phyloP scores from a whole-genome alignment of 2,797 vertebrate species.

The Myioborus miniatus region DNA sequence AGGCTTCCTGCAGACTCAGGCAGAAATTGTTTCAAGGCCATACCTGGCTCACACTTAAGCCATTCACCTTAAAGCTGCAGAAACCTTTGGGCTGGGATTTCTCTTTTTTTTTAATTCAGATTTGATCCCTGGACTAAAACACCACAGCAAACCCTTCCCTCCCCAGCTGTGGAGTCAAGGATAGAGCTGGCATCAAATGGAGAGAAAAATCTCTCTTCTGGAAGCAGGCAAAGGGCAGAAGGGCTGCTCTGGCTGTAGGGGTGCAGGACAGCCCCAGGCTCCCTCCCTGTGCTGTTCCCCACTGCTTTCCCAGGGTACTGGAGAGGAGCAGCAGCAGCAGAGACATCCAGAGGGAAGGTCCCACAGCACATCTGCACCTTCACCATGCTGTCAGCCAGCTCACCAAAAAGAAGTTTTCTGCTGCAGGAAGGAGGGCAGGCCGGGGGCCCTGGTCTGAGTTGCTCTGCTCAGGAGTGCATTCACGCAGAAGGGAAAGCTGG shows the following conservation, averaged over 20 bases:
- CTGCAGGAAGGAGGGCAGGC: not conserved
- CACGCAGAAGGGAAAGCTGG: not conserved
- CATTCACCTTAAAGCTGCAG: not conserved
- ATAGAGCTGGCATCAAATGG: not conserved
- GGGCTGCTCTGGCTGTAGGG: not conserved
- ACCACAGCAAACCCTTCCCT: not conserved
- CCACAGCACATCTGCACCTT: not conserved
- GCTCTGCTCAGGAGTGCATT: not conserved
- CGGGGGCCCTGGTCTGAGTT: not conserved
- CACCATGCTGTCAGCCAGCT: not conserved
- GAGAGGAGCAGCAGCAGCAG: not conserved
- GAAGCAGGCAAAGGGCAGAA: not conserved
- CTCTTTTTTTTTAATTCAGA: not conserved
- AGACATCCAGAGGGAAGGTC: not conserved
- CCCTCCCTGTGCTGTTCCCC: fast-evolving
- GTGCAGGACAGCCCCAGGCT: not conserved
- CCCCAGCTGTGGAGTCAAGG: not conserved
- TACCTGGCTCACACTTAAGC: not conserved
- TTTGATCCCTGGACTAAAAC: not conserved
- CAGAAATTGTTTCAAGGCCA: not conserved
- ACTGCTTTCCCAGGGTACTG: not conserved
- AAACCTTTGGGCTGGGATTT: not conserved
- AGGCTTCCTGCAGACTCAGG: not conserved
- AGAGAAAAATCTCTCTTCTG: not conserved
- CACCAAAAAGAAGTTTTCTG: not conserved